Conservation (phyloP, 2,113 vertebrate genomes). For the Perccottus glenii region DNA sequence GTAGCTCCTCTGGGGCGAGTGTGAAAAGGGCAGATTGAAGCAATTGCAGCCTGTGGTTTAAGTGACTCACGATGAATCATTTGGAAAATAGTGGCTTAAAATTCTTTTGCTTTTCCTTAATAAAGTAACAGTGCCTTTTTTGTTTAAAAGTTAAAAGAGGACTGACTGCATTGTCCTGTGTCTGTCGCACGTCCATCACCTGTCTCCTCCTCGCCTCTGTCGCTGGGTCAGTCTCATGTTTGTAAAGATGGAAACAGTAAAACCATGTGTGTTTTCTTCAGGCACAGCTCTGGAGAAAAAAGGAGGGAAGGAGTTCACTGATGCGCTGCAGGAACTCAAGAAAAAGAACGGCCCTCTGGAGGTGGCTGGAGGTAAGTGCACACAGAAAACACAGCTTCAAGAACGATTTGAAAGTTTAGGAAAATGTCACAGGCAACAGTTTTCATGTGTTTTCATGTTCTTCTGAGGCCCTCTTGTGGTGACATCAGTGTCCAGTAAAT, state of each 20-base stretch:
- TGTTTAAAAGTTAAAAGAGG: too few species aligned
- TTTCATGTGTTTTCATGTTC: too few species aligned
- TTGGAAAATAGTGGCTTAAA: constrained; percentile 25
- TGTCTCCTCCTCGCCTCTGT: constrained; percentile 20
- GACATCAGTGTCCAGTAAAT: too few species aligned
- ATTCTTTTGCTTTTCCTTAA: constrained; percentile 18
- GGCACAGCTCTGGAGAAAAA: constrained; percentile 96
- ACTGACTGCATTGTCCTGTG: not conserved
- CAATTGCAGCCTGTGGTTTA: constrained; percentile 20
- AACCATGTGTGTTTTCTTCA: constrained; percentile 68
- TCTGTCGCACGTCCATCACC: not conserved
- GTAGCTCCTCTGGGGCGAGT: not conserved
- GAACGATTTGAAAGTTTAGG: too few species aligned
- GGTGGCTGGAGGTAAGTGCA: constrained; percentile 89
- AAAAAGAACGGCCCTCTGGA: constrained; percentile 97
- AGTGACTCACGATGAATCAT: constrained; percentile 47
- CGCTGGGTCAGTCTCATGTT: not conserved
- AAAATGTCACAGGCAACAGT: too few species aligned
- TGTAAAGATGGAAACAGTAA: constrained; percentile 20
- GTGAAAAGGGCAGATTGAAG: constrained; percentile 42
- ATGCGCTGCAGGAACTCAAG: constrained; percentile 90
- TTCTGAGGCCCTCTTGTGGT: too few species aligned
- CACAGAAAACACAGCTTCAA: not conserved
- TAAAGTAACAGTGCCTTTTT: not conserved
- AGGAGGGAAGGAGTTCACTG: constrained; percentile 93